A percentile compares a stretch with the other conserved stretches of the same genome.
Evolutionary conservation across 2,888 invertebrate species (phyloP).

Genomic region (Lithophane ornitopus): DNA sequence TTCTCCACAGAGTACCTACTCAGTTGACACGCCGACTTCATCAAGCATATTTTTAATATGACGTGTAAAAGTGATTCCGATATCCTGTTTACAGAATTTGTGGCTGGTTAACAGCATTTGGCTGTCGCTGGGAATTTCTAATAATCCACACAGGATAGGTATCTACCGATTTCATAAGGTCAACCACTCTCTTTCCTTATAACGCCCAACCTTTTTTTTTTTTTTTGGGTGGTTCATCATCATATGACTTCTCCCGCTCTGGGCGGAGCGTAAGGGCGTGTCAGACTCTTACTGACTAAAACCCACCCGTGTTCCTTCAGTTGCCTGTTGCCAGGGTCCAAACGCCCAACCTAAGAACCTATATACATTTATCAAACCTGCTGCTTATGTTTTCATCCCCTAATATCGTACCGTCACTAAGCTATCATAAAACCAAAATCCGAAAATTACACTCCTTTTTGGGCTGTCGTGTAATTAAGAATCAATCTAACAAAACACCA

Average conservation of each 20-base stretch:
- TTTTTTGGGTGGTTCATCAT: too few relatives aligned
- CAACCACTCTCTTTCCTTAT: too few relatives aligned
- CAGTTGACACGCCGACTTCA: neutral
- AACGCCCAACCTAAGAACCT: neutral
- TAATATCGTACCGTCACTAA: neutral
- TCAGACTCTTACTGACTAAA: too few relatives aligned
- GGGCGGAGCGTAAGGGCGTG: too few relatives aligned
- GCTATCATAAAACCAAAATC: neutral
- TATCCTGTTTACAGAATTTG: neutral
- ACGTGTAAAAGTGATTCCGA: neutral
- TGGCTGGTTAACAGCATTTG: neutral
- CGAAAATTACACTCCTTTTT: too few relatives aligned
- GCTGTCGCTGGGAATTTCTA: neutral
- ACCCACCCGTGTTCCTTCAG: too few relatives aligned
- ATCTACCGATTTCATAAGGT: neutral
- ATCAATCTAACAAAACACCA: slow-evolving; percentile 28
- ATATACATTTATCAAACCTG: neutral
- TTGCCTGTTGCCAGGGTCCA: too few relatives aligned
- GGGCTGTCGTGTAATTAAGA: too few relatives aligned
- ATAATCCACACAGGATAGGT: neutral
- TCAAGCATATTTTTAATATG: neutral
- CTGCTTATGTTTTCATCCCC: too few relatives aligned
- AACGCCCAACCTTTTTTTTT: too few relatives aligned
- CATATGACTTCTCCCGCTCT: too few relatives aligned
- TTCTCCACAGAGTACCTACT: neutral